A percentile compares a stretch with the other conserved stretches of the same genome.
Evolutionary conservation across 2,113 vertebrate genomes (phyloP).

Genomic region (Glaucidium brasilianum): DNA sequence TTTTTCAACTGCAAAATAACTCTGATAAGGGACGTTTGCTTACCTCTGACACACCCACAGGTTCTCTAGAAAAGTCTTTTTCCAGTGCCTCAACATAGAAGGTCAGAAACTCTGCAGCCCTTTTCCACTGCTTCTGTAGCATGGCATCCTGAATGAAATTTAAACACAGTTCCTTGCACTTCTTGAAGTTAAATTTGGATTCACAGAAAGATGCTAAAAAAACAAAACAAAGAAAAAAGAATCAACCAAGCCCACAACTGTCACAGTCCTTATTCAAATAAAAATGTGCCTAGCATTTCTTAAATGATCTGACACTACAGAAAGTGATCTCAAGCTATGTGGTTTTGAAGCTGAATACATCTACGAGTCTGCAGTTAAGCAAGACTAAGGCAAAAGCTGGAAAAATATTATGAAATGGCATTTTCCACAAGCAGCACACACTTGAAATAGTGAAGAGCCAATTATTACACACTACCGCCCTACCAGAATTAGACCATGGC

Average conservation of each 20-base stretch:
- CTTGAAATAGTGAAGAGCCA: background rate
- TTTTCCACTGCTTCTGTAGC: constrained; percentile 85
- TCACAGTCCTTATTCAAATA: background rate
- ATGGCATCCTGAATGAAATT: constrained; percentile 80
- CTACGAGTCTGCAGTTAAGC: background rate
- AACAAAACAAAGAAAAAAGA: background rate
- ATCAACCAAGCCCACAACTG: background rate
- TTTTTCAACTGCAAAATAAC: background rate
- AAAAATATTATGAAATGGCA: background rate
- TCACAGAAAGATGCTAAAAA: constrained; percentile 28
- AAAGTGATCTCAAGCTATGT: background rate
- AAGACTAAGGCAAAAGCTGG: background rate
- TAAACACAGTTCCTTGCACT: constrained; percentile 75
- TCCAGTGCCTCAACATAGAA: constrained; percentile 82
- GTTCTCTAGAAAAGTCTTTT: constrained; percentile 16
- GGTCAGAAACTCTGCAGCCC: constrained; percentile 81
- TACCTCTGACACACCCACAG: constrained; percentile 74
- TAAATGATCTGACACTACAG: background rate
- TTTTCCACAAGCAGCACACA: background rate
- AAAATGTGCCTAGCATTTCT: background rate
- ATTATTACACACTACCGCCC: background rate
- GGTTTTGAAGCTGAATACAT: background rate
- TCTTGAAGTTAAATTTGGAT: constrained; percentile 72
- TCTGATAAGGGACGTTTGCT: background rate
- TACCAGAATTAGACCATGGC: background rate